Evolutionary conservation across 2,113 vertebrate genomes (phyloP).

Genomic region (Delphinapterus leucas): DNA sequence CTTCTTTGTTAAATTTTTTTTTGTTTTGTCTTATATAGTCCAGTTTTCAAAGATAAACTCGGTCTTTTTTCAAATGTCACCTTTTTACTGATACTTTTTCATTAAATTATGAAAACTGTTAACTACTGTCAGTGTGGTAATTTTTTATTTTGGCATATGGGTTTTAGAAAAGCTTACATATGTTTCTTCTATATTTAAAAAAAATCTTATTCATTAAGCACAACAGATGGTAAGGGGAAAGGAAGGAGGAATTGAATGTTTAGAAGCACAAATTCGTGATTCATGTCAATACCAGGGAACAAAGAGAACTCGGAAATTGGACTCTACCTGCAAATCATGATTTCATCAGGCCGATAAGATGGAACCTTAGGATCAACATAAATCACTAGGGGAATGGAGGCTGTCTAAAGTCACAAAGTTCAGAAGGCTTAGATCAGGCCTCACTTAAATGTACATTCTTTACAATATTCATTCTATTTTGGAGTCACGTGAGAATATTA

Average conservation of each 20-base stretch:
- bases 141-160: constrained; percentile 71
- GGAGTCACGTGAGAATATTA: constrained; percentile 9
- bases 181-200: constrained; percentile 42
- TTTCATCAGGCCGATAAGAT: constrained; percentile 27
- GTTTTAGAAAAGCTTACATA: constrained; percentile 40
- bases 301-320: constrained; percentile 23
- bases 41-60: constrained; percentile 85
- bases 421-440: neutral
- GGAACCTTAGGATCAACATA: constrained; percentile 16
- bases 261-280: constrained; percentile 36
- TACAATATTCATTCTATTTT: constrained; percentile 10
- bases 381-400: neutral
- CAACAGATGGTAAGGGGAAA: neutral
- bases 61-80: constrained; percentile 86
- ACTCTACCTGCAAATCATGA: constrained; percentile 13
- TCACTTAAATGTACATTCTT: constrained; percentile 26
- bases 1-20: constrained; percentile 81
- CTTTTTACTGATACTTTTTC: constrained; percentile 90
- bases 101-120: constrained; percentile 90
- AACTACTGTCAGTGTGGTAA: constrained; percentile 80
- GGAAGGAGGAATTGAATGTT: constrained; percentile 1
- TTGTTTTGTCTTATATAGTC: constrained; percentile 83
- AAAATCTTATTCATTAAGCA: constrained; percentile 17
- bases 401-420: neutral
- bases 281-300: neutral